A percentile compares a stretch with the other conserved stretches of the same genome.
phyloP scores from a whole-genome alignment of 30 jellyfish, hydroid and myxozoan genomes.

The Morbakka virulenta region DNA sequence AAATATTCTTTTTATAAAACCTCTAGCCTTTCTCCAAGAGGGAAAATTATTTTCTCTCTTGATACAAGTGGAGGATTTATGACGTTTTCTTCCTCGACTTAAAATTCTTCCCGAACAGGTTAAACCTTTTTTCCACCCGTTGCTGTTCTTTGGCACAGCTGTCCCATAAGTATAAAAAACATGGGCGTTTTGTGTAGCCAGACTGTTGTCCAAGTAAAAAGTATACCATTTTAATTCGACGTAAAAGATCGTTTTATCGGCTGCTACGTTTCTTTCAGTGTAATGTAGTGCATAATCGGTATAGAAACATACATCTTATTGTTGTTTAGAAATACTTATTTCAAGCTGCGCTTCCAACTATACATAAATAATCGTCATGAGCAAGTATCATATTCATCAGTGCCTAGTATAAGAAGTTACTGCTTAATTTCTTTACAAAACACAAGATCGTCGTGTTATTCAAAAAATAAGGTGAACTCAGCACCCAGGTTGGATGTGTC shows the following conservation, averaged over 20 bases:
- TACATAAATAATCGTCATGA: slow-evolving; percentile 42
- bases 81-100: slow-evolving; percentile 9
- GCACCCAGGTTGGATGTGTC: slow-evolving; percentile 13
- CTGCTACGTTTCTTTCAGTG: slow-evolving; percentile 37
- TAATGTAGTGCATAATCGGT: slow-evolving; percentile 30
- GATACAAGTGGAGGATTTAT: slow-evolving; percentile 35
- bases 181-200: slow-evolving; percentile 24
- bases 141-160: slow-evolving; percentile 18
- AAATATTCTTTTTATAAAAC: too few species aligned
- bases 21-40: too few species aligned
- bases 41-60: slow-evolving; percentile 28
- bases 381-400: neutral
- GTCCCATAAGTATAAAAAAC: slow-evolving; percentile 6
- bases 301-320: slow-evolving; percentile 8
- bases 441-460: slow-evolving; percentile 20
- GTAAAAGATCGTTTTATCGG: slow-evolving; percentile 20
- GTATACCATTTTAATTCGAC: too few species aligned
- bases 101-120: slow-evolving; percentile 18
- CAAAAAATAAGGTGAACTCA: slow-evolving; percentile 3
- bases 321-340: slow-evolving; percentile 45
- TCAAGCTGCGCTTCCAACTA: slow-evolving; percentile 17
- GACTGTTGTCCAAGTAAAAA: too few species aligned
- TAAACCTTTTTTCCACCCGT: slow-evolving; percentile 19
- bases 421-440: slow-evolving; percentile 2
- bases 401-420: neutral